phyloP scores from a whole-genome alignment of 2,113 vertebrate genomes.

The Myxocyprinus asiaticus region DNA sequence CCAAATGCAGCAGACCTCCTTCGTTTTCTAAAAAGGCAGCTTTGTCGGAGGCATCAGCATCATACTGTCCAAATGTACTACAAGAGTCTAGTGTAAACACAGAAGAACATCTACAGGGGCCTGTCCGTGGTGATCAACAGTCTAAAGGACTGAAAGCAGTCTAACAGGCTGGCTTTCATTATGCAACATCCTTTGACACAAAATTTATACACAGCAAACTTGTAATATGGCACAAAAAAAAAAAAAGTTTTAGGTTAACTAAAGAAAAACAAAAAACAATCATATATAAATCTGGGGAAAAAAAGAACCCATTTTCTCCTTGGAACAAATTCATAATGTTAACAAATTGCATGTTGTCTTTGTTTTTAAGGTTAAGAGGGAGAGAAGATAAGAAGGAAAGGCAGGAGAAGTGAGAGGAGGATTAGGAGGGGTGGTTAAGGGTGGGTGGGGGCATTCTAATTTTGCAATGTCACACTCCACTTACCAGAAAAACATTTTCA shows the following conservation, averaged over 20 bases:
- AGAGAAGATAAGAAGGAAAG: constrained; percentile 53
- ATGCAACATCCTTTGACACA: constrained; percentile 63
- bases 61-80: constrained; percentile 48
- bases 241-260: constrained; percentile 31
- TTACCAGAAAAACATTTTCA: constrained; percentile 92
- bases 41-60: constrained; percentile 51
- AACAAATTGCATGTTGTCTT: constrained; percentile 53
- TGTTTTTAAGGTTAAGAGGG: constrained; percentile 55
- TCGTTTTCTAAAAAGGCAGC: constrained; percentile 55
- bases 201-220: constrained; percentile 82
- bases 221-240: constrained; percentile 68
- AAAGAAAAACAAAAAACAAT: constrained; percentile 56
- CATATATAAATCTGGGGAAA: constrained; percentile 2
- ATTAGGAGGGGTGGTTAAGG: constrained; percentile 46
- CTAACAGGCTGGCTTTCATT: constrained; percentile 62
- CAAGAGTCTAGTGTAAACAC: constrained; percentile 56
- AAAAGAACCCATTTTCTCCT: constrained; percentile 62
- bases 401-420: constrained; percentile 49
- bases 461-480: constrained; percentile 78
- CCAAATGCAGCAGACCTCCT: constrained; percentile 49
- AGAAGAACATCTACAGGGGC: constrained; percentile 33
- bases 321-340: constrained; percentile 55
- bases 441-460: constrained; percentile 47
- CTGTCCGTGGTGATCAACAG: constrained; percentile 35
- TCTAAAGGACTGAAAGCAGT: constrained; percentile 47